Evolutionary conservation across 1,140 invertebrate genomes (phyloP).

Genomic region (Drosophila watanabei): DNA sequence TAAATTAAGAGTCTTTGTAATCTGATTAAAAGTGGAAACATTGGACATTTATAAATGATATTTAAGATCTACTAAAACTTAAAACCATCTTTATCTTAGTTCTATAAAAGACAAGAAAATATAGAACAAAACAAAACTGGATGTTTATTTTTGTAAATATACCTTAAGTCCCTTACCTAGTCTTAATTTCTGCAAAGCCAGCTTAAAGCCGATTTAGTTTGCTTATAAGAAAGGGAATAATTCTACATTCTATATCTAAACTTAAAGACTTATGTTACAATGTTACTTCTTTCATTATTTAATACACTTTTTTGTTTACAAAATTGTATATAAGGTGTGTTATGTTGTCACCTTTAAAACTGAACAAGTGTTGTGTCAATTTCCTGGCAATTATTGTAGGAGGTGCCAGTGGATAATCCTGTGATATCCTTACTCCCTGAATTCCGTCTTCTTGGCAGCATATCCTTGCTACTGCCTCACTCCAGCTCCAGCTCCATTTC

Average conservation of each 20-base stretch:
- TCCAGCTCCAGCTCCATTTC: conserved; percentile 2
- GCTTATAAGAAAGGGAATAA: background rate
- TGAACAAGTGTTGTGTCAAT: conserved; percentile 12
- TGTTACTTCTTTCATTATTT: background rate
- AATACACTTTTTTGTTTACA: background rate
- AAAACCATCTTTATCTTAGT: background rate
- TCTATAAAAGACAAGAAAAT: background rate
- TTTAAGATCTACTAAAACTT: background rate
- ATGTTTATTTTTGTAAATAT: background rate
- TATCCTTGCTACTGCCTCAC: background rate
- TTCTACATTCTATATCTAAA: background rate
- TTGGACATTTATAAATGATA: background rate
- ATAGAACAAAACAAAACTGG: too few relatives aligned
- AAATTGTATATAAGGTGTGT: background rate
- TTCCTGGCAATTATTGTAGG: conserved; percentile 8
- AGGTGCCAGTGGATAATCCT: conserved; percentile 17
- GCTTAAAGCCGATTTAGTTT: background rate
- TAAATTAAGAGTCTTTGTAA: background rate
- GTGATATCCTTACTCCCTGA: conserved; percentile 23
- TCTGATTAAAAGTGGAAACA: background rate
- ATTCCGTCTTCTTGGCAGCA: conserved; percentile 12
- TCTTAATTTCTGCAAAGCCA: background rate
- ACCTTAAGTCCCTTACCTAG: background rate
- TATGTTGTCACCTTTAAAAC: background rate
- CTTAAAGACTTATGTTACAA: too few relatives aligned